Evolutionary conservation across 2,113 vertebrate genomes (phyloP), one percentile per base, ranked within the genome.

Genomic region (Donacobius atricapilla): DNA sequence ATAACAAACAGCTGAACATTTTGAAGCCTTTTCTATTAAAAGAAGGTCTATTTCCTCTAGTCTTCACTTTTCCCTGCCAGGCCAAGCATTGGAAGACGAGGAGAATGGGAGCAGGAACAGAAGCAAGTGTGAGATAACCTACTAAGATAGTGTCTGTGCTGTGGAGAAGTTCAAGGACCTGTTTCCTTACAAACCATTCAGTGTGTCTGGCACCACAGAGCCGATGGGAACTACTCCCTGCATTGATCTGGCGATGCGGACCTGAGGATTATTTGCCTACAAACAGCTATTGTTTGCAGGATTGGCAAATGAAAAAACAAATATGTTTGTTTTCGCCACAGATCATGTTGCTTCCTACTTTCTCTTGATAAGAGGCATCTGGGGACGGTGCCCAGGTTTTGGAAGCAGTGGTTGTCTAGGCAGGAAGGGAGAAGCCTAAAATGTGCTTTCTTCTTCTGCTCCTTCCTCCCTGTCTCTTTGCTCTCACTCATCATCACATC

Each of bases 401-500:
- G 75, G 57, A 90, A 89, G 81, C 5, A 1, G 23, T 22, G n/a
- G 40, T 93, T 87, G 77, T 89, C 89, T 77, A 25, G 39, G 12
- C 8, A 76, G 66, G 75, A 92, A 50, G 10, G 4, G 69, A 87
- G 47, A 56, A 93, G 72, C 39, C 60, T 72, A 51, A 95, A 90
- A 66, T 6, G 48, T 60, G 24, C 17, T 21, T 40, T 89, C 86
- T 91, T 53, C 89, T 76, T 10, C 57, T 56, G n/a, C 37, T 79
- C 47, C 87, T 95, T 96, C 87, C 89, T 93, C 87, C 25, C 56
- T 18, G 47, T 58, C 44, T 76, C 89, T 92, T 90, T 60, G n/a
- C 51, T 70, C 68, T 33, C 17, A 23, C 83, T 96, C 93, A 87
- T 86, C 39, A 1, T 95, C 94, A 94, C 97, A 97, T 97, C 96